Percentiles rank a stretch among this genome's conserved stretches.
These are phyloP conservation scores for Pseudonaja textilis DNA, from an alignment of 2,113 vertebrate genomes.

Conservation along the genomic window DNA sequence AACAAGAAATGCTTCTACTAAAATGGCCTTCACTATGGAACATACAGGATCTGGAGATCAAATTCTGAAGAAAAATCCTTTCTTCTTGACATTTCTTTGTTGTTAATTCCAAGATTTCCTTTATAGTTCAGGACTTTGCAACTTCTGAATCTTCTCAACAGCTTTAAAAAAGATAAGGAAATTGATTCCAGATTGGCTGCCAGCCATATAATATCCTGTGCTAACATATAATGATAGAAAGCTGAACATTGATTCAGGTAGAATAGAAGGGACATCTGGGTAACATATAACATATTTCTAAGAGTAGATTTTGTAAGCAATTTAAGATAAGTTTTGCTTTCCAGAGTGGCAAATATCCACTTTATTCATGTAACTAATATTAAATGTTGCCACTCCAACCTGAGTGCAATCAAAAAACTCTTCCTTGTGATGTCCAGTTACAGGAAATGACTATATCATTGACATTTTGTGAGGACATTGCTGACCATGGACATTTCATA, in stretches of 20 bases:
- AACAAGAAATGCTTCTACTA: conserved; percentile 45
- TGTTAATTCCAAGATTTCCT: conserved; percentile 62
- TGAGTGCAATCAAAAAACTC: background rate
- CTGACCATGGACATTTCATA: background rate
- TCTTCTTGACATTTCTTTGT: conserved; percentile 60
- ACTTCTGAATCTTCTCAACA: conserved; percentile 62
- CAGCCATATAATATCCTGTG: conserved; percentile 58
- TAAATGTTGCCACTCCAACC: background rate
- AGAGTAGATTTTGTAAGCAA: conserved; percentile 36
- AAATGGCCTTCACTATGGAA: conserved; percentile 39
- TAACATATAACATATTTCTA: conserved; percentile 44
- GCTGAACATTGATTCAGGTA: conserved; percentile 60
- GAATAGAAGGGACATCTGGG: conserved; percentile 55
- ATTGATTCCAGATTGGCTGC: conserved; percentile 64
- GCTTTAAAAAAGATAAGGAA: conserved; percentile 64
- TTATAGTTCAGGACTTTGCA: conserved; percentile 57
- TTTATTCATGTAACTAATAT: conserved; percentile 16
- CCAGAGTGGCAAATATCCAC: background rate
- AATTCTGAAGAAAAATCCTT: conserved; percentile 45
- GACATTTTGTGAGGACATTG: background rate
- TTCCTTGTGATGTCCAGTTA: background rate
- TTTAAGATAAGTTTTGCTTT: conserved; percentile 29
- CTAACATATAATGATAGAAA: conserved; percentile 50
- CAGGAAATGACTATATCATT: background rate
- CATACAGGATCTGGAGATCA: conserved; percentile 48